Evolutionary conservation across 2,888 invertebrate species (phyloP).

Genomic region (Harmothoe impar): DNA sequence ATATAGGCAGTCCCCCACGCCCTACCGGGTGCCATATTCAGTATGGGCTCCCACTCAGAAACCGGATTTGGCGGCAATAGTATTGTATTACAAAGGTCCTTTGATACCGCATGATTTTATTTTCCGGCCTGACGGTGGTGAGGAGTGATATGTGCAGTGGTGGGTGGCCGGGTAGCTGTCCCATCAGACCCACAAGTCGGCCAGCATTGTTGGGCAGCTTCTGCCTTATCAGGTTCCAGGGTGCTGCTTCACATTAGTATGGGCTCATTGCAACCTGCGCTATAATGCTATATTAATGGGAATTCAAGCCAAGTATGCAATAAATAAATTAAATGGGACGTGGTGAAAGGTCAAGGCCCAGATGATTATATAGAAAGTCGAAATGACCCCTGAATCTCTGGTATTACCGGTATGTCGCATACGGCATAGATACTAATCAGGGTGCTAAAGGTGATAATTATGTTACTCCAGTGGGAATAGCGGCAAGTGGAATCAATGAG

Average conservation of each 20-base stretch:
- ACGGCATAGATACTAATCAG: no score
- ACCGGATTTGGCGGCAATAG: not conserved
- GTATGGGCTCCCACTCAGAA: not conserved
- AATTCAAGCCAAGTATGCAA: not conserved
- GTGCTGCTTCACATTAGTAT: conserved; percentile 1
- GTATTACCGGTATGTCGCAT: no score
- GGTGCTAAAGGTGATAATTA: no score
- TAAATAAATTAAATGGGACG: no score
- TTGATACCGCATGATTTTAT: conserved; percentile 42
- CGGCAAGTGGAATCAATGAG: no score
- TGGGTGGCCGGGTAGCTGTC: not conserved
- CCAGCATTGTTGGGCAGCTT: not conserved
- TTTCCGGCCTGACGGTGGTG: not conserved
- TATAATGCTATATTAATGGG: not conserved
- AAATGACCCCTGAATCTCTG: no score
- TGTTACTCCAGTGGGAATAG: no score
- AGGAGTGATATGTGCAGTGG: conserved; percentile 3
- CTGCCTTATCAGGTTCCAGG: not conserved
- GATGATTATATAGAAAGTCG: no score
- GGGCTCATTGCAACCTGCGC: not conserved
- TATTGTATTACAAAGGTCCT: conserved; percentile 45
- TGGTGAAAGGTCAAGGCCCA: no score
- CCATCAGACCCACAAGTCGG: not conserved
- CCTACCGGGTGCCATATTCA: not conserved
- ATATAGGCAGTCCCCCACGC: no score